Evolutionary conservation across 2,797 vertebrate species (phyloP).

Genomic region (Gephyroberyx darwinii): DNA sequence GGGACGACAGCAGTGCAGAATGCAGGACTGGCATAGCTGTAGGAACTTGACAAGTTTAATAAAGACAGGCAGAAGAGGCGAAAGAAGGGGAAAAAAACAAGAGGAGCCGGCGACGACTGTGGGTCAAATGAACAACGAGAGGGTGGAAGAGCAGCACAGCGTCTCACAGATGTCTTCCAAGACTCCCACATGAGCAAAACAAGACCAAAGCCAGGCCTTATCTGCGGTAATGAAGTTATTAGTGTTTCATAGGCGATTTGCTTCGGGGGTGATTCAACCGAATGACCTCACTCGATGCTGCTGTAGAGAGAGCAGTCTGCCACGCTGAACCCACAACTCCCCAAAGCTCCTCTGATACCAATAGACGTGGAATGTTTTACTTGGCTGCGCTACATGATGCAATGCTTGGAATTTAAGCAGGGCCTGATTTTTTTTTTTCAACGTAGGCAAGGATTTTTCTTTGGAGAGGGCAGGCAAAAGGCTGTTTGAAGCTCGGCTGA

Average conservation of each 20-base stretch:
- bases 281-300: constrained; percentile 63
- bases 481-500: constrained; percentile 36
- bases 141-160: constrained; percentile 32
- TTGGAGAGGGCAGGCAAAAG: constrained; percentile 20
- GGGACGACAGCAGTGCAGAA: constrained; percentile 66
- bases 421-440: constrained; percentile 30
- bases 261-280: constrained; percentile 53
- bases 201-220: constrained; percentile 46
- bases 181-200: constrained; percentile 33
- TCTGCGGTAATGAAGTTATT: constrained; percentile 69
- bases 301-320: constrained; percentile 48
- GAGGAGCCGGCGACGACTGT: constrained; percentile 42
- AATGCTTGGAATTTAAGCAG: constrained; percentile 43
- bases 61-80: constrained; percentile 66
- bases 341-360: constrained; percentile 47
- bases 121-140: constrained; percentile 55
- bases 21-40: constrained; percentile 58
- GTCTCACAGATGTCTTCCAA: constrained; percentile 48
- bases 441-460: constrained; percentile 42
- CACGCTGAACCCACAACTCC: constrained; percentile 39
- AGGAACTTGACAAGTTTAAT: constrained; percentile 74
- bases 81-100: constrained; percentile 39
- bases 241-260: constrained; percentile 40
- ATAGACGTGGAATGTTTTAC: constrained; percentile 60
- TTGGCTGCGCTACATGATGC: constrained; percentile 48